Base-by-base conservation (phyloP, 2,888 invertebrate genomes). In the Macrosiphum euphorbiae region DNA sequence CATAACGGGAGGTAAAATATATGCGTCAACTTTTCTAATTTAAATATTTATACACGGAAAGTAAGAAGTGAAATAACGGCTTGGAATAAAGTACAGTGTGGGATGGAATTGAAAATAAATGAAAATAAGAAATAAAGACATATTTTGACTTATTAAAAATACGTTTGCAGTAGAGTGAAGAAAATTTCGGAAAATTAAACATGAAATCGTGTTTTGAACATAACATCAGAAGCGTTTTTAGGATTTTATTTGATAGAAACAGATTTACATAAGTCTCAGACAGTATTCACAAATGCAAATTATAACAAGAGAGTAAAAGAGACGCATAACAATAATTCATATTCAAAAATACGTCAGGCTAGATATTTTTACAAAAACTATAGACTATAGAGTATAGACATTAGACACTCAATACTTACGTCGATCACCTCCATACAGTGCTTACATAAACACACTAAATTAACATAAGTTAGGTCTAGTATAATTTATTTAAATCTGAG, bases 71-170 rank as follows among this genome's bases (percentile, higher is more conserved):
- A 78, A 78, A 78, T 78, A 78, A 78, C 67, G 35, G 20, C 7
- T 26, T 35, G 35, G 20, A 78, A 78, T 78, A 78, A 78, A 78
- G 20, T 35, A 58, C 26, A 35, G 78, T 41, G 78, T 35, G 20
- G 35, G 78, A 35, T 35, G 78, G 35, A 20, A 78, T 78, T 35
- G 35, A 78, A 78, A 78, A 78, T 78, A 78, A 78, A 78, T 78
- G 35, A 78, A 67, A 67, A 67, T 67, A 67, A 67, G 28, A 47
- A 86, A 86, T 50, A 28, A 86, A 86, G 86, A 86, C 44, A 47
- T 86, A 50, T 86, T 86, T 86, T n/a, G 86, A 47, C 85, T 86
- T 47, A 86, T 86, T 84, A 84, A 86, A 50, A 85, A 44, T 28
- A n/a, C 28, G 86, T 35, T 20, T 35, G 78, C 78, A 35, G 20